phyloP scores from a whole-genome alignment of 1,140 invertebrate genomes.

The Maniola jurtina region DNA sequence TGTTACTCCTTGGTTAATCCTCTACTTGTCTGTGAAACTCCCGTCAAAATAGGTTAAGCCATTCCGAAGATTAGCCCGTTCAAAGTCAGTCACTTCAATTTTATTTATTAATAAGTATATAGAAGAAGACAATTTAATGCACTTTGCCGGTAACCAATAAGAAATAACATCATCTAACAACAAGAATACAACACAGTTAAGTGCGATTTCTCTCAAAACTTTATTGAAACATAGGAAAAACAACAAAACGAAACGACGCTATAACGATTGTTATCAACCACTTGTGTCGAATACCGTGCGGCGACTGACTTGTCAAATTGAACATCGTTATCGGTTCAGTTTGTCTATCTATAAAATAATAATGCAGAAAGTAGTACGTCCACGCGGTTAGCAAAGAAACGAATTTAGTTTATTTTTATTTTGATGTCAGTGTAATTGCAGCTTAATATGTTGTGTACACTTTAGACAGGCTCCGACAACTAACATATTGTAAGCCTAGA shows the following conservation, averaged over 20 bases:
- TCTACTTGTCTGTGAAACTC: too few species aligned
- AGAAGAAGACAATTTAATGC: too few species aligned
- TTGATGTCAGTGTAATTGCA: too few species aligned
- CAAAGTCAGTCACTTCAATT: too few species aligned
- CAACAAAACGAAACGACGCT: slow-evolving; percentile 9
- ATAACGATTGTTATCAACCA: slow-evolving; percentile 13
- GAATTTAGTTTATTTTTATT: background rate
- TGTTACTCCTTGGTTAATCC: too few species aligned
- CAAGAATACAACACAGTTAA: background rate
- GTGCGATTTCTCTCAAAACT: background rate
- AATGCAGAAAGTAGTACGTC: slow-evolving; percentile 13
- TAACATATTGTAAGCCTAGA: too few species aligned
- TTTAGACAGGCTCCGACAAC: too few species aligned
- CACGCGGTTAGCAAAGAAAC: background rate
- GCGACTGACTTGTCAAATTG: slow-evolving; percentile 24
- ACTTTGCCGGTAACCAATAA: too few species aligned
- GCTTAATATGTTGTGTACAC: too few species aligned
- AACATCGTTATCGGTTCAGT: slow-evolving; percentile 22
- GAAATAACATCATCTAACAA: background rate
- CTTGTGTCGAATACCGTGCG: slow-evolving; percentile 18
- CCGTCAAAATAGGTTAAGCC: too few species aligned
- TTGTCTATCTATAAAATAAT: slow-evolving; percentile 17
- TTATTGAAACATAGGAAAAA: background rate
- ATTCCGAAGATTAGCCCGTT: too few species aligned
- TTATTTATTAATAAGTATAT: too few species aligned